phyloP scores from a whole-genome alignment of 1,140 invertebrate species.

The Drosophila orosa region DNA sequence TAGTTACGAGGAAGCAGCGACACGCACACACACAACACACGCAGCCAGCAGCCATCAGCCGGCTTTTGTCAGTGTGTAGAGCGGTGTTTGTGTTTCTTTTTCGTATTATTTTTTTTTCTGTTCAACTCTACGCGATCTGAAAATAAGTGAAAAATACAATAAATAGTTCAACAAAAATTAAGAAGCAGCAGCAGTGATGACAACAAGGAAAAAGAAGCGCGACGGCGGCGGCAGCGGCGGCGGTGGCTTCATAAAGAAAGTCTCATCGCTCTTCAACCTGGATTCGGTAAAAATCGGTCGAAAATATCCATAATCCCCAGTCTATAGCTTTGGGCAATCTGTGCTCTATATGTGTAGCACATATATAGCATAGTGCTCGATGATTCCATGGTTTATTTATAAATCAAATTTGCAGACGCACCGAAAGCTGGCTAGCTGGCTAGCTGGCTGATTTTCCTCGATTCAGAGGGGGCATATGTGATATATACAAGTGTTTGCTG shows the following conservation, averaged over 20 bases:
- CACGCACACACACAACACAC: constrained; percentile 29
- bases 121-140: constrained; percentile 27
- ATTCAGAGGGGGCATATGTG: constrained; percentile 12
- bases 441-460: constrained; percentile 34
- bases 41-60: constrained; percentile 30
- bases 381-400: constrained; percentile 84
- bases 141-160: constrained; percentile 22
- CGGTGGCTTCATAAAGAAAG: constrained; percentile 91
- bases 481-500: constrained; percentile 33
- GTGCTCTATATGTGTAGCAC: constrained; percentile 18
- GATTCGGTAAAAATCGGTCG: constrained; percentile 88
- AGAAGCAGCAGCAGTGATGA: constrained; percentile 85
- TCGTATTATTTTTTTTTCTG: constrained; percentile 13
- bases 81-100: constrained; percentile 38
- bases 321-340: constrained; percentile 28
- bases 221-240: constrained; percentile 86
- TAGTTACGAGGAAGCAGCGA: constrained; percentile 26
- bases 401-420: constrained; percentile 62
- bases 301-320: constrained; percentile 3
- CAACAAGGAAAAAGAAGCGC: constrained; percentile 90
- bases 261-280: constrained; percentile 93
- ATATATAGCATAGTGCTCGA: constrained; percentile 37
- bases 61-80: constrained; percentile 61
- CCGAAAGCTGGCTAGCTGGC: constrained; percentile 38
- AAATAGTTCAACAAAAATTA: constrained; percentile 1